Evolutionary conservation across 2,113 vertebrate species (phyloP), one percentile per base, ranked within the genome.

Genomic region (Chloroceryle aenea): DNA sequence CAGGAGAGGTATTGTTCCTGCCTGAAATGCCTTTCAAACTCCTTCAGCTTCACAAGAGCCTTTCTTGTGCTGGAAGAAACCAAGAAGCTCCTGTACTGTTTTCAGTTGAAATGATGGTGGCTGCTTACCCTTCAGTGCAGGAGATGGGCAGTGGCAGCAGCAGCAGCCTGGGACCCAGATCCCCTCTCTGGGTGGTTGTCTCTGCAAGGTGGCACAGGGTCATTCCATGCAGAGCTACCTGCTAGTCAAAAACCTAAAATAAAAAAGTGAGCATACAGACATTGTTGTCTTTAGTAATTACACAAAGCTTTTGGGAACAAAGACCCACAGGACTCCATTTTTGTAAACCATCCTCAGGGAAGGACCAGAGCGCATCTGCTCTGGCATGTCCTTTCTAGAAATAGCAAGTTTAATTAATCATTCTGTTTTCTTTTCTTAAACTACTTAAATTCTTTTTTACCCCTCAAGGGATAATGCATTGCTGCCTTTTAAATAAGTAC

Each of bases 401-500:
- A 93, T 71, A 95, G 71, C 64, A 71, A 91, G 75, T 94, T 96
- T 92, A 91, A 96, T 97, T 96, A 96, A 96, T 97, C 90, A 92
- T 95, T 53, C 76, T 90, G 80, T 96, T 96, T 93, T 34, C 78
- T 88, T 81, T 91, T 86, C 90, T 90, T 86, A 95, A 95, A 66
- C 79, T 79, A 56, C 79, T 90, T 91, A 56, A 95, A 89, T 85
- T 92, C 59, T 64, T 90, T 76, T 3, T 90, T 53, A 1, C 4
- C 94, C 95, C 87, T 74, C 69, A 61, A 91, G 92, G 84, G 87
- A 95, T 92, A 92, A 94, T 95, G 90, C 90, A 89, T 89, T 96
- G 76, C 93, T 96, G 94, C 87, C 48, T 97, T 94, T 96, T 97
- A 95, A 97, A 82, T 97, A 96, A 97, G 84, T 93, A 13, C 73